These are phyloP conservation scores for Clistopyga incitator DNA, from an alignment of 2,888 invertebrate species.

Conservation along the genomic window DNA sequence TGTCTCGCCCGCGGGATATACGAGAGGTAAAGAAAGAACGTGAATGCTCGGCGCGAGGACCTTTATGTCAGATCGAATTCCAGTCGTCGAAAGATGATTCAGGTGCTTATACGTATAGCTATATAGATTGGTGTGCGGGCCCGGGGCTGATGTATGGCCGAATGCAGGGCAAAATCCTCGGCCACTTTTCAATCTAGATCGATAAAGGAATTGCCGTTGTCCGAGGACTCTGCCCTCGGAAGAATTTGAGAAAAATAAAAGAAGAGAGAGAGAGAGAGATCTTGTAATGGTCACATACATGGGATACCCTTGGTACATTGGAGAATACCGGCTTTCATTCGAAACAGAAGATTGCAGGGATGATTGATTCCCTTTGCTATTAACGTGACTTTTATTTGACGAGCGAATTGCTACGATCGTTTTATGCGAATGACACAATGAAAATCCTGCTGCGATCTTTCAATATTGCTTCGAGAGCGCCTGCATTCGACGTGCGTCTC, in stretches of 20 bases:
- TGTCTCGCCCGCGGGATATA: slow-evolving; percentile 40
- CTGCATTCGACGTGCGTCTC: slow-evolving; percentile 52
- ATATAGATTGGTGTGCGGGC: slow-evolving; percentile 28
- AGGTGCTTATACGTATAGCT: slow-evolving; percentile 31
- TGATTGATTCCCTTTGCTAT: slow-evolving; percentile 57
- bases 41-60: slow-evolving; percentile 34
- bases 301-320: not conserved
- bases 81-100: slow-evolving; percentile 58
- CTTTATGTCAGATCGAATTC: slow-evolving; percentile 60
- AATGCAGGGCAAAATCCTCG: slow-evolving; percentile 42
- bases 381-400: slow-evolving; percentile 52
- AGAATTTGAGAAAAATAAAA: slow-evolving; percentile 39
- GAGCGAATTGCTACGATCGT: slow-evolving; percentile 26
- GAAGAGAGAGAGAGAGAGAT: not conserved
- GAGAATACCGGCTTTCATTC: not conserved
- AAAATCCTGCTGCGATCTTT: slow-evolving; percentile 52
- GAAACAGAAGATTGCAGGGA: slow-evolving; percentile 35
- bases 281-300: slow-evolving; percentile 17
- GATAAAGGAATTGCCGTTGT: slow-evolving; percentile 32
- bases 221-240: slow-evolving; percentile 1
- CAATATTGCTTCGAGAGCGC: slow-evolving; percentile 55
- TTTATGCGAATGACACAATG: slow-evolving; percentile 36
- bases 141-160: slow-evolving; percentile 58
- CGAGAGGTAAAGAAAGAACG: slow-evolving; percentile 41
- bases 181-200: slow-evolving; percentile 57